Conservation (phyloP, 35 echinoderm and acorn worm species). For the Apostichopus californicus region DNA sequence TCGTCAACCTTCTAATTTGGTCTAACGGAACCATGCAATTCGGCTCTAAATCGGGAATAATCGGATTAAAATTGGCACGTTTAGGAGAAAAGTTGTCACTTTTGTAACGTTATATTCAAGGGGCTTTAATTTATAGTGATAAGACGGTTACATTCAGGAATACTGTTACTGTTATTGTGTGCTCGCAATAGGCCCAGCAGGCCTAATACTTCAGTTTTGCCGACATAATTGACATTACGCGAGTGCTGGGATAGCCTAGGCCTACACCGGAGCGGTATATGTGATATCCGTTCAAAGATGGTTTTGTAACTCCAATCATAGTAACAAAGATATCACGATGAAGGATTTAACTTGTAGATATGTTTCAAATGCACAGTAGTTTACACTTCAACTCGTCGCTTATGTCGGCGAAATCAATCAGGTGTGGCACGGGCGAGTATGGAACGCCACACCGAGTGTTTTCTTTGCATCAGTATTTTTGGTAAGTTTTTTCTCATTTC, state of each 20-base stretch:
- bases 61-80: background rate
- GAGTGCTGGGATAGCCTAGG: background rate
- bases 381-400: conserved; percentile 50
- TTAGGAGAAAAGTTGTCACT: background rate
- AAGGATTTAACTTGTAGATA: conserved; percentile 43
- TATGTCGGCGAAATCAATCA: conserved; percentile 58
- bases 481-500: conserved; percentile 66
- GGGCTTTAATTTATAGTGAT: background rate
- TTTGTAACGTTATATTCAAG: background rate
- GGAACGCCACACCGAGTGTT: conserved; percentile 97
- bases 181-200: background rate
- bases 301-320: background rate
- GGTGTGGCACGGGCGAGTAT: conserved; percentile 76
- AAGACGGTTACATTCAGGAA: background rate
- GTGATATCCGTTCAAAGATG: background rate
- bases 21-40: background rate
- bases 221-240: too few species aligned
- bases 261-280: background rate
- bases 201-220: too few species aligned
- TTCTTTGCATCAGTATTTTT: conserved; percentile 94
- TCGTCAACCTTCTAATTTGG: background rate
- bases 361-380: conserved; percentile 52
- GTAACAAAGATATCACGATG: conserved; percentile 14
- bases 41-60: conserved; percentile 10
- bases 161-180: background rate